Percentiles rank a stretch among this genome's conserved stretches.
These are phyloP conservation scores for Lophochroa leadbeateri DNA, from an alignment of 2,113 vertebrate species.

Conservation along the genomic window DNA sequence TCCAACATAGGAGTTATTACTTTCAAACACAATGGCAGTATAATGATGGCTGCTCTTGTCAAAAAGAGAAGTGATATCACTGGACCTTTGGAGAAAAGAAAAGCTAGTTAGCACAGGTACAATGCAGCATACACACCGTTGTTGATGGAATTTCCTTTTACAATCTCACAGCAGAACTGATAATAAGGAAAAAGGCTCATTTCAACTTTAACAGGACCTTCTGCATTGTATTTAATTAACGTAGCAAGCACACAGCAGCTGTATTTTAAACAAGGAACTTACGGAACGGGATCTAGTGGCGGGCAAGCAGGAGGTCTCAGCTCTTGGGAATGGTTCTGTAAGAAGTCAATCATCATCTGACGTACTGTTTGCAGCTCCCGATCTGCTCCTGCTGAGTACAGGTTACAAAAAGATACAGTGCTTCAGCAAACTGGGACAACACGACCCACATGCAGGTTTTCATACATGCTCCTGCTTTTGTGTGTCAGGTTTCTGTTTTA, in stretches of 20 bases:
- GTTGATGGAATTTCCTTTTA: not conserved
- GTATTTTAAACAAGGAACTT: not conserved
- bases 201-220: not conserved
- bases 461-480: not conserved
- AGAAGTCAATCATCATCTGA: conserved; percentile 87
- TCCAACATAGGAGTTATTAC: conserved; percentile 79
- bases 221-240: not conserved
- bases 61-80: conserved; percentile 71
- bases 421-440: not conserved
- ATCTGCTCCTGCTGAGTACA: conserved; percentile 77
- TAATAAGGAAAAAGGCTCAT: not conserved
- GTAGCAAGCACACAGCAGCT: not conserved
- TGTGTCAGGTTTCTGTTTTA: not conserved
- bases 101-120: not conserved
- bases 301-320: conserved; percentile 81
- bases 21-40: conserved; percentile 82
- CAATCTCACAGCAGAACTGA: not conserved
- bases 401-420: not conserved
- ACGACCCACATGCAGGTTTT: not conserved
- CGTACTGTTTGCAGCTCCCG: conserved; percentile 84
- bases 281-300: conserved; percentile 77
- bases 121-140: not conserved
- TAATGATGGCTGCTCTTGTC: conserved; percentile 62
- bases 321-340: conserved; percentile 87
- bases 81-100: conserved; percentile 62